These are phyloP conservation scores for Sussaba pulchella DNA, from an alignment of 2,888 invertebrate species.

Conservation along the genomic window DNA sequence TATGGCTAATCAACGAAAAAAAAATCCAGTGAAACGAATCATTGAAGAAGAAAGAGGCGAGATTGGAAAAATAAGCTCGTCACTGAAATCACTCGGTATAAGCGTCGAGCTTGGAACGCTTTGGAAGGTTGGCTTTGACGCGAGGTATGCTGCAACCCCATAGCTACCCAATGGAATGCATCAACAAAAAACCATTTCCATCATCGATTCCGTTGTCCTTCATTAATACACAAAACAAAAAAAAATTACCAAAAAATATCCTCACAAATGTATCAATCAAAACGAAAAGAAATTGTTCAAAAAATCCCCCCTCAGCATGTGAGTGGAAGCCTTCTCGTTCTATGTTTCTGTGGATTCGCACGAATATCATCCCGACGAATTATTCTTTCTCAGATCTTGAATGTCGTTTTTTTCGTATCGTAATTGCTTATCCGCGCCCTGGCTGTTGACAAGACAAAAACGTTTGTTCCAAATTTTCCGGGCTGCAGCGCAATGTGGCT, in stretches of 20 bases:
- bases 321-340: not conserved
- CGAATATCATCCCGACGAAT: not conserved
- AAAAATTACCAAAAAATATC: not conserved
- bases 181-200: not conserved
- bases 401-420: conserved; percentile 1
- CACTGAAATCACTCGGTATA: conserved; percentile 41
- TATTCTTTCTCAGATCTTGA: not conserved
- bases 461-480: conserved; percentile 7
- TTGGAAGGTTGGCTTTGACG: conserved; percentile 53
- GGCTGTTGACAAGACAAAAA: conserved; percentile 47
- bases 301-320: conserved; percentile 21
- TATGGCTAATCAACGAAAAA: not conserved
- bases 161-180: not conserved
- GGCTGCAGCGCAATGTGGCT: not conserved
- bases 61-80: not conserved
- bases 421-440: conserved; percentile 59
- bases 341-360: conserved; percentile 22
- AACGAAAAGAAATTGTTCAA: not conserved
- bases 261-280: not conserved
- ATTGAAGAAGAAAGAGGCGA: not conserved
- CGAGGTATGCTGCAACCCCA: conserved; percentile 13
- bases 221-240: not conserved
- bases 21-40: not conserved
- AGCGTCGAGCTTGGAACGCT: conserved; percentile 52
- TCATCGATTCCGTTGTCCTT: not conserved